Evolutionary conservation across 2,888 invertebrate genomes (phyloP).

Genomic region (Agrilus biguttatus): DNA sequence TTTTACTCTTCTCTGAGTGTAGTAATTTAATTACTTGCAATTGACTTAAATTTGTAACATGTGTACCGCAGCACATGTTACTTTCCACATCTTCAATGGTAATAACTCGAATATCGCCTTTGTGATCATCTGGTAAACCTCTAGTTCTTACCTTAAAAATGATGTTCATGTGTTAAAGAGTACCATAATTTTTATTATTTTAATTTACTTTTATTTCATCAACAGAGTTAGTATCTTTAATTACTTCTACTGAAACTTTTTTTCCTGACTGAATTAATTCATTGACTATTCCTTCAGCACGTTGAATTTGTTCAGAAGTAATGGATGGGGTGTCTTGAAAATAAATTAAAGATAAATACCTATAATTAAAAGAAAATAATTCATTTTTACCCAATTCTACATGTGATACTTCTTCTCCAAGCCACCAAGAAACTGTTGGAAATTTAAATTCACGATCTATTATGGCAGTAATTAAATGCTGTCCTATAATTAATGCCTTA

Average conservation of each 20-base stretch:
- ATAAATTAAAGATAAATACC: conserved; percentile 1
- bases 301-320: conserved; percentile 34
- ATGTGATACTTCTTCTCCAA: conserved; percentile 58
- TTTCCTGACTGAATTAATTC: conserved; percentile 48
- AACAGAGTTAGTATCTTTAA: conserved; percentile 33
- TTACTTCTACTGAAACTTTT: conserved; percentile 48
- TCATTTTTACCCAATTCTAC: conserved; percentile 45
- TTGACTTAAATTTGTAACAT: conserved; percentile 60
- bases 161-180: conserved; percentile 2
- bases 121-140: conserved; percentile 67
- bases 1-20: conserved; percentile 56
- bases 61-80: conserved; percentile 82
- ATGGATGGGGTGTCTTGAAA: conserved; percentile 37
- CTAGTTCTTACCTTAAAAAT: conserved; percentile 44
- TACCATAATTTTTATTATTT: not conserved
- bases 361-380: too few species aligned
- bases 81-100: conserved; percentile 62
- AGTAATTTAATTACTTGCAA: conserved; percentile 53
- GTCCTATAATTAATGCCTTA: conserved; percentile 35
- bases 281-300: conserved; percentile 51
- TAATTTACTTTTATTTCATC: conserved; percentile 13
- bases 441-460: conserved; percentile 53
- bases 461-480: conserved; percentile 70
- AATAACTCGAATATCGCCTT: conserved; percentile 61
- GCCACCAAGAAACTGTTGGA: conserved; percentile 69